These are phyloP conservation scores for Sebastes ruberrimus DNA, from an alignment of 2,797 vertebrate genomes.

Conservation along the genomic window DNA sequence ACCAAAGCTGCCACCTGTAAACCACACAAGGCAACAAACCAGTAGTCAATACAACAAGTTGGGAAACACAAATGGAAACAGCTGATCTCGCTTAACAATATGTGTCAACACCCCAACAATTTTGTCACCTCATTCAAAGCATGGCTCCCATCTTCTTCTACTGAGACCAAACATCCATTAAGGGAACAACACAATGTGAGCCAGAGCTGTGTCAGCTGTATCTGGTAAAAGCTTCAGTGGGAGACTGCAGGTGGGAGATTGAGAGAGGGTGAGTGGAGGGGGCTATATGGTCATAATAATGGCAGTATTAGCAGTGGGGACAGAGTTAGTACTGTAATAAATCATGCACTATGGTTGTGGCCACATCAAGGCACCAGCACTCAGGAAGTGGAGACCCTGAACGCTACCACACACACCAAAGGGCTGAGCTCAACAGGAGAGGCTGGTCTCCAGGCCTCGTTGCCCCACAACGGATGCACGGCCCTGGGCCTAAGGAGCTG, in stretches of 20 bases:
- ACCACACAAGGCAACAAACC: slow-evolving; percentile 36
- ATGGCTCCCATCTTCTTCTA: slow-evolving; percentile 20
- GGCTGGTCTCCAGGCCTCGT: slow-evolving; percentile 70
- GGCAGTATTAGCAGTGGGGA: slow-evolving; percentile 62
- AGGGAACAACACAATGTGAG: slow-evolving; percentile 7
- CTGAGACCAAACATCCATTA: slow-evolving; percentile 47
- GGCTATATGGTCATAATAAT: slow-evolving; percentile 59
- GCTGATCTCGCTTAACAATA: slow-evolving; percentile 28
- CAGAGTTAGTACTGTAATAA: slow-evolving; percentile 70
- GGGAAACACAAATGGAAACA: slow-evolving; percentile 24
- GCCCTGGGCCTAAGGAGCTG: slow-evolving; percentile 61
- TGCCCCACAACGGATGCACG: slow-evolving; percentile 62
- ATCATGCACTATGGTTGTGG: slow-evolving; percentile 66
- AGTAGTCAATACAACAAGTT: slow-evolving; percentile 30
- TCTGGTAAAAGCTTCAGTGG: slow-evolving; percentile 45
- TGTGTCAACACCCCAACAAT: slow-evolving; percentile 15
- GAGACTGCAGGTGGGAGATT: slow-evolving; percentile 60
- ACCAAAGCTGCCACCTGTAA: slow-evolving; percentile 18
- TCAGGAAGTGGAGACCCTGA: slow-evolving; percentile 74
- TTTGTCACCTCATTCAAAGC: slow-evolving; percentile 37
- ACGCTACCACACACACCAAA: slow-evolving; percentile 75
- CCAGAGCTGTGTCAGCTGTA: slow-evolving; percentile 58
- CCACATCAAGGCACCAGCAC: slow-evolving; percentile 76
- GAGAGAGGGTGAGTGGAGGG: slow-evolving; percentile 15
- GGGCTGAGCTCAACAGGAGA: slow-evolving; percentile 67